phyloP scores from a whole-genome alignment of 2,888 invertebrate species.

The Epinotia bilunana region DNA sequence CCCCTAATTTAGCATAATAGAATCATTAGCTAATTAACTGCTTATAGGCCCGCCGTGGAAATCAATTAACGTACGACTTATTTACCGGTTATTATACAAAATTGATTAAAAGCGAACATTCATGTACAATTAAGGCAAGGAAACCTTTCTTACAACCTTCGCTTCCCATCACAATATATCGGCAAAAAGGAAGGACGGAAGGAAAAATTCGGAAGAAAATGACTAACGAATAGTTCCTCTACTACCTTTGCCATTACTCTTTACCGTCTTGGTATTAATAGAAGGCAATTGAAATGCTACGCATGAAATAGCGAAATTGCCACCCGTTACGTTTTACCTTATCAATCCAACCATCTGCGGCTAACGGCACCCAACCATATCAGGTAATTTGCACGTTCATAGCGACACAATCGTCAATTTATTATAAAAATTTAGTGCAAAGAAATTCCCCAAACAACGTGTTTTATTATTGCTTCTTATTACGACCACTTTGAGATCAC shows the following conservation, averaged over 20 bases:
- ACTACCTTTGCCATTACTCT: background rate
- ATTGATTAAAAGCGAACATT: background rate
- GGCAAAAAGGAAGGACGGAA: too few relatives aligned
- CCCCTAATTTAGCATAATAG: constrained; percentile 26
- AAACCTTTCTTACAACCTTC: background rate
- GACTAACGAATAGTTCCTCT: background rate
- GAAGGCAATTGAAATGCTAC: constrained; percentile 20
- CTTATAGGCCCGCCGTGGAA: constrained; percentile 18
- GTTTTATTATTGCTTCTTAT: background rate
- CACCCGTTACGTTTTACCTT: constrained; percentile 30
- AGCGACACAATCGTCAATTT: constrained; percentile 6
- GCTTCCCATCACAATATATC: background rate
- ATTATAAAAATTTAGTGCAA: background rate
- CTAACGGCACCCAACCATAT: constrained; percentile 33
- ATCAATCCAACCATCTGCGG: constrained; percentile 26
- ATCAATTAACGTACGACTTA: constrained; percentile 8
- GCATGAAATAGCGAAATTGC: constrained; percentile 9
- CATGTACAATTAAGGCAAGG: background rate
- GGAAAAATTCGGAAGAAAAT: too few relatives aligned
- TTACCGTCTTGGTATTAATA: background rate
- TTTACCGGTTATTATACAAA: constrained; percentile 13
- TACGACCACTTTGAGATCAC: background rate
- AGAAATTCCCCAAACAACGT: background rate
- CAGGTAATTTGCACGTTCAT: constrained; percentile 15
- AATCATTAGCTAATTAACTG: constrained; percentile 31